Base-by-base conservation (phyloP, 2,888 invertebrate genomes). In the Euproctis similis region DNA sequence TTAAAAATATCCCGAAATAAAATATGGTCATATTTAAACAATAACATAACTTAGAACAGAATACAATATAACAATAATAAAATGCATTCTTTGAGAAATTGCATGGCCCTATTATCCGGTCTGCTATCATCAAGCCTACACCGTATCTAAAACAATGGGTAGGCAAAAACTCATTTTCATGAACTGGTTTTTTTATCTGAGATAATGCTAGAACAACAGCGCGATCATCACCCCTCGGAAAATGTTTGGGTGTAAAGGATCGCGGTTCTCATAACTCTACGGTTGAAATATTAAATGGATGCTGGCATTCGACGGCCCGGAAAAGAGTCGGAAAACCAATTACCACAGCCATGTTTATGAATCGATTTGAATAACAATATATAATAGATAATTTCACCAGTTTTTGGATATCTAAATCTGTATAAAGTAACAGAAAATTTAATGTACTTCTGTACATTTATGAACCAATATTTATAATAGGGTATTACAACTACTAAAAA, bases 201-300 rank as follows among this genome's bases (percentile, higher is more conserved):
- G 53, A 59, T 68, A 70, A 75, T 69, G 63, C 52, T 66, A 71
- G 55, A 72, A 68, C 54, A 72, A 70, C 67, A 68, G 57, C 48
- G 56, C 43, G 56, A 46, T 58, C n/a, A n/a, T n/a, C n/a, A n/a
- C 52, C 65, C 66, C 68, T 61, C 58, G 53, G 63, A 68, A 67
- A 67, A 59, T 55, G 53, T 64, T 63, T 55, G 53, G 50, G 47
- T 56, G 49, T 53, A 58, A 56, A 45, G 45, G 50, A 59, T 53
- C 53, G 42, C 46, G 50, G 54, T 52, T 58, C 59, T 59, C 53
- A 56, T 61, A 66, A 59, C 53, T 46, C 47, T 46, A 49, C 47
- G 49, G 56, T 58, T 59, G 45, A 52, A 35, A 49, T 53, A 63
- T 60, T 60, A 66, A 52, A 48, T 55, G 53, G 52, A 52, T 53